A percentile compares a stretch with the other conserved stretches of the same genome.
phyloP scores from a whole-genome alignment of 2,888 invertebrate genomes.

The Glaucopsyche alexis region DNA sequence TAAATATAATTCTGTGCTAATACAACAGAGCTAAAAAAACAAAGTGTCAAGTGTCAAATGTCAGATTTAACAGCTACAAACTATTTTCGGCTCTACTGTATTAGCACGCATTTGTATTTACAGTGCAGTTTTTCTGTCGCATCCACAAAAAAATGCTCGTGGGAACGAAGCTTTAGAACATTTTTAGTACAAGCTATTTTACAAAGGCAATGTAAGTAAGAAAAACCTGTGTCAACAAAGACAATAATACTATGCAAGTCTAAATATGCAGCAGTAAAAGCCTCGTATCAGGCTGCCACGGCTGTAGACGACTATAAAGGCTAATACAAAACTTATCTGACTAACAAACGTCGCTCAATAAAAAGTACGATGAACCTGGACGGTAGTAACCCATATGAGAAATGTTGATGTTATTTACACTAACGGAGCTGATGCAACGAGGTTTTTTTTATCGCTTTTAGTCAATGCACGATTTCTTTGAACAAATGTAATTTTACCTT shows the following conservation, averaged over 20 bases:
- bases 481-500: too few relatives aligned
- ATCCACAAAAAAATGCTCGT: too few relatives aligned
- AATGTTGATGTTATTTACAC: conserved; percentile 57
- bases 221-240: not conserved
- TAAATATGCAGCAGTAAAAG: conserved; percentile 28
- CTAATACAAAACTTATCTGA: conserved; percentile 73
- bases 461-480: too few relatives aligned
- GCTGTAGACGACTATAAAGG: conserved; percentile 69
- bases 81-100: too few relatives aligned
- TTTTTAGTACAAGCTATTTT: not conserved
- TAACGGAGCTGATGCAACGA: conserved; percentile 50
- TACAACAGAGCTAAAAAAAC: too few relatives aligned
- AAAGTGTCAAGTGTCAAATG: too few relatives aligned
- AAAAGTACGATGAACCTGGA: conserved; percentile 72
- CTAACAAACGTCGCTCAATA: conserved; percentile 76
- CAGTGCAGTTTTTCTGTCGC: too few relatives aligned
- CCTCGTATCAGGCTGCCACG: conserved; percentile 31
- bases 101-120: too few relatives aligned
- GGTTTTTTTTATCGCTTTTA: not conserved
- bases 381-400: conserved; percentile 76
- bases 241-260: conserved; percentile 26
- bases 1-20: too few relatives aligned
- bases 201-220: not conserved
- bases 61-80: too few relatives aligned
- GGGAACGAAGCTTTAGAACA: too few relatives aligned